Evolutionary conservation across 1,140 invertebrate genomes (phyloP).

Genomic region (Episyrphus balteatus): DNA sequence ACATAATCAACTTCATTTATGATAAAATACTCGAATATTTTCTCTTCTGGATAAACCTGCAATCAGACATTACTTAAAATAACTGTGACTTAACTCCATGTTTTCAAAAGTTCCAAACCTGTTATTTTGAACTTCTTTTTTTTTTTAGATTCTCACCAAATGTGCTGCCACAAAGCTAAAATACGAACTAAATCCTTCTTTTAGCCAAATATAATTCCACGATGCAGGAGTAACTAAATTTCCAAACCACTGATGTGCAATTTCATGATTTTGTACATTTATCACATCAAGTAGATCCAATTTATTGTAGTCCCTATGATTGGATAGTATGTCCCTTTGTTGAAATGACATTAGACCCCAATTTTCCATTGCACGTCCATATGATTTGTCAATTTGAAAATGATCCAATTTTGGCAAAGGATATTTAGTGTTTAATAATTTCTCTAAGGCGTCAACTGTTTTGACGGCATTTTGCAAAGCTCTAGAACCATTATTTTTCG

Average conservation of each 20-base stretch:
- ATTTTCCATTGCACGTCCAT: slow-evolving; percentile 72
- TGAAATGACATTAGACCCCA: slow-evolving; percentile 68
- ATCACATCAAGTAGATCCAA: slow-evolving; percentile 12
- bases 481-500: too few relatives aligned
- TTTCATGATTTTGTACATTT: slow-evolving; percentile 45
- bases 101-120: too few relatives aligned
- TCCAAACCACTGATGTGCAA: slow-evolving; percentile 60
- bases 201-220: slow-evolving; percentile 37
- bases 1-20: too few relatives aligned
- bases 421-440: too few relatives aligned
- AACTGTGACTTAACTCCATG: too few relatives aligned
- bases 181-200: slow-evolving; percentile 58
- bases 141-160: too few relatives aligned
- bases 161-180: slow-evolving; percentile 51
- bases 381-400: slow-evolving; percentile 67
- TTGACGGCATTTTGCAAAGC: too few relatives aligned
- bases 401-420: too few relatives aligned
- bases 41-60: slow-evolving; percentile 49
- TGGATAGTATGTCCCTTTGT: slow-evolving; percentile 20
- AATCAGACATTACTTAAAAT: not conserved
- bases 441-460: too few relatives aligned
- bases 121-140: too few relatives aligned
- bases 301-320: slow-evolving; percentile 1
- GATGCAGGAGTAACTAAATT: slow-evolving; percentile 51
- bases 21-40: slow-evolving; percentile 68